These are phyloP conservation scores for Melanotaenia trifasciata DNA, from an alignment of 2,797 vertebrate genomes.

Conservation along the genomic window DNA sequence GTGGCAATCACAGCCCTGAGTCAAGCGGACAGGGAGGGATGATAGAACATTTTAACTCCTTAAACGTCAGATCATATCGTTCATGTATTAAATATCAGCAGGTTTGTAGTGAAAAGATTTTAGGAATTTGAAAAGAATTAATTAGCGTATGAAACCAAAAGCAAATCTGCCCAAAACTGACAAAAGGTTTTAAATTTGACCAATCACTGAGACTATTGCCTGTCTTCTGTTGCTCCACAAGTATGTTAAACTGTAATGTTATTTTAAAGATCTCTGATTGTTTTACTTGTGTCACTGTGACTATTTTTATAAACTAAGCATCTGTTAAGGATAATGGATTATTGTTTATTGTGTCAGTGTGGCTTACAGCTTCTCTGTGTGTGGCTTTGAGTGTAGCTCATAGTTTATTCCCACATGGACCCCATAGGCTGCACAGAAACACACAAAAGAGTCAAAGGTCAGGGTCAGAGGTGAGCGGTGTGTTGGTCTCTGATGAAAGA, in stretches of 20 bases:
- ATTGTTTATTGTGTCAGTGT: constrained; percentile 5
- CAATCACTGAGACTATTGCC: background rate
- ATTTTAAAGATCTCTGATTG: background rate
- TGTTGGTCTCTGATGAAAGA: constrained; percentile 41
- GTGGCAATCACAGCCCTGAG: constrained; percentile 35
- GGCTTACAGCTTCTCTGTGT: constrained; percentile 26
- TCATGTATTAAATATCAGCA: background rate
- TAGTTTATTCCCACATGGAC: constrained; percentile 42
- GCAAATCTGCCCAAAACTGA: background rate
- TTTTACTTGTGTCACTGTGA: constrained; percentile 6
- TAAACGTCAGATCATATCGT: background rate
- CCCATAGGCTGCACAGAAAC: constrained; percentile 11
- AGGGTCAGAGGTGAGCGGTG: constrained; percentile 59
- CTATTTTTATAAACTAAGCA: background rate
- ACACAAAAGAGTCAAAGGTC: constrained; percentile 63
- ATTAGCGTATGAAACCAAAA: background rate
- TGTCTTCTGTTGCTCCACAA: background rate
- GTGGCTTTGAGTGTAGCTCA: constrained; percentile 40
- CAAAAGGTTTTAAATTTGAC: background rate
- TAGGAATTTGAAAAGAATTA: background rate
- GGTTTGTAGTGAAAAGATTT: background rate
- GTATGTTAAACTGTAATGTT: background rate
- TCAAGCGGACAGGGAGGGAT: constrained; percentile 30
- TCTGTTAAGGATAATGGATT: background rate
- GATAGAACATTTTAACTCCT: background rate